phyloP scores from a whole-genome alignment of 2,888 invertebrate species.

The Anodontia alba region DNA sequence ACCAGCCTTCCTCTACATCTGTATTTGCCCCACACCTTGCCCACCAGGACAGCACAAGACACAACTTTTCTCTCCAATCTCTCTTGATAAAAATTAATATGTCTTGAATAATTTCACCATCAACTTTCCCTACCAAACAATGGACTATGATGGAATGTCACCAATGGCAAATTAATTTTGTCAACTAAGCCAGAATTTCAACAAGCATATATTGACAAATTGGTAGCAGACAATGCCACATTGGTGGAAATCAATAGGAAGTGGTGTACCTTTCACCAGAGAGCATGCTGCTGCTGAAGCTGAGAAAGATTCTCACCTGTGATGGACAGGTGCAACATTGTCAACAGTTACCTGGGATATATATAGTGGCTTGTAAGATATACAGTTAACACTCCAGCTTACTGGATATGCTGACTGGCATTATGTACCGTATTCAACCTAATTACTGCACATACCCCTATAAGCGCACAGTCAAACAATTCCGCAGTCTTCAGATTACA shows the following conservation, averaged over 20 bases:
- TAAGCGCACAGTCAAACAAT: too few species aligned
- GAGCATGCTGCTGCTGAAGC: slow-evolving; percentile 7
- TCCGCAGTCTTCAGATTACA: too few species aligned
- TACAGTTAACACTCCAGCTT: neutral
- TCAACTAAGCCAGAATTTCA: neutral
- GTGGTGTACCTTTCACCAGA: neutral
- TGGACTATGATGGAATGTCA: neutral
- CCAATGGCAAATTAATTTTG: neutral
- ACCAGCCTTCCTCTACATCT: too few species aligned
- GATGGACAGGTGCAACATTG: neutral
- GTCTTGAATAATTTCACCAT: neutral
- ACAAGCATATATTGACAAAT: slow-evolving; percentile 7
- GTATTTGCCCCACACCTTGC: too few species aligned
- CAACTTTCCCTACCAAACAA: neutral
- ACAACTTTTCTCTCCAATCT: too few species aligned
- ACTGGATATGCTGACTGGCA: too few species aligned
- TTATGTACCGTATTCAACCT: too few species aligned
- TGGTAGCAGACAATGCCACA: neutral
- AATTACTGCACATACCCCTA: too few species aligned
- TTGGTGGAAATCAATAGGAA: slow-evolving; percentile 8
- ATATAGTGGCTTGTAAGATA: neutral
- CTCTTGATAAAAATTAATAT: too few species aligned
- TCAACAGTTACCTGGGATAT: neutral
- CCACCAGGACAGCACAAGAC: too few species aligned
- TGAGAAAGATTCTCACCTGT: neutral